Evolutionary conservation across 2,888 invertebrate genomes (phyloP), one percentile per base, ranked within the genome.

Genomic region (Phyto melanocephala): DNA sequence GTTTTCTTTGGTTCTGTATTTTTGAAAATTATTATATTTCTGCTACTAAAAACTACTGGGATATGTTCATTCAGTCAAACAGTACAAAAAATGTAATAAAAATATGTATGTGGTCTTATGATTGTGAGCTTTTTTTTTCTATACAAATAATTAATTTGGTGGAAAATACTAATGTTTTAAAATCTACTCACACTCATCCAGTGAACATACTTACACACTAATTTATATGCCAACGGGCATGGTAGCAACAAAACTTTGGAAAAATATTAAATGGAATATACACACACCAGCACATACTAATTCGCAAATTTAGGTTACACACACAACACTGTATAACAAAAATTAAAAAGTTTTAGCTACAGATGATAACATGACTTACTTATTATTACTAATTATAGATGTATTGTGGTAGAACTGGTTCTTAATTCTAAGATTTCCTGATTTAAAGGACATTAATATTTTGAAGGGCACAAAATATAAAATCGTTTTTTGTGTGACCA

Each of bases 151-250:
- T 58, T 47, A 50, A 47, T 60, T 47, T 71, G 47, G 24, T 71
- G 60, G 35, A 58, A 71, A 47, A 62, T 62, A 37, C 22, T 71
- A 60, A 37, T 72, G 28, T 42, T 42, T 17, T 6, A 20, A 60
- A 2, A 40, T 5, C 37, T 28, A 40, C 8, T 7, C 17, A 17
- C 13, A 20, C n/a, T 13, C n/a, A 13, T 11, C 11, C 40, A 0
- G n/a, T 13, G 3, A 33, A 6, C 33, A 33, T 33, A 33, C 7
- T 6, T 33, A 33, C 33, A 11, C 11, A n/a, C n/a, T n/a, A n/a
- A n/a, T n/a, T n/a, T n/a, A 40, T 13, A 13, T 40, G 40, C 47
- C 10, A 47, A 50, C n/a, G 20, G 20, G 20, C 13, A 33, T 33
- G 45, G 42, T 56, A 54, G 33, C 20, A 56, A 68, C 28, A 70